phyloP scores from a whole-genome alignment of 2,888 invertebrate genomes.

The Polymixis flavicincta region DNA sequence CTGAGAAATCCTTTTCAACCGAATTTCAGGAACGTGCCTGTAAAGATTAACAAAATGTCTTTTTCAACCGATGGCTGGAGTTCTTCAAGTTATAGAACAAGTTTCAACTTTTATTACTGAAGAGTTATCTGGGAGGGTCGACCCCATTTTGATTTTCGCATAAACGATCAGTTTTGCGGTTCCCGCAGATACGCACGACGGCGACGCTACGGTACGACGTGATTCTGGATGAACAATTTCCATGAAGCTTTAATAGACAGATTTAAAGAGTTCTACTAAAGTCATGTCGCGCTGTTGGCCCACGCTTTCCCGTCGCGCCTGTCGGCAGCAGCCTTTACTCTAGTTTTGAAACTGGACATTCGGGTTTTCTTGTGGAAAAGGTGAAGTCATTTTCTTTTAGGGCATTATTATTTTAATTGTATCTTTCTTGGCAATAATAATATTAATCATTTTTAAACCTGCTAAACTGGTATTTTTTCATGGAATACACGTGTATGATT shows the following conservation, averaged over 20 bases:
- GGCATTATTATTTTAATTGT: not conserved
- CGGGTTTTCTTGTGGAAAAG: slow-evolving; percentile 16
- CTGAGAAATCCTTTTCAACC: slow-evolving; percentile 21
- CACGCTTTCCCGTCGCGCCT: not conserved
- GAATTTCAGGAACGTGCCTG: slow-evolving; percentile 23
- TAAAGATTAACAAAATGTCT: slow-evolving; percentile 53
- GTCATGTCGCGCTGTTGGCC: too few species aligned
- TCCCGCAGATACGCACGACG: too few species aligned
- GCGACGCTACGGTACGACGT: not conserved
- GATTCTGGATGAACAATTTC: not conserved
- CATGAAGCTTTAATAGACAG: not conserved
- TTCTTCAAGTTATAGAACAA: slow-evolving; percentile 48
- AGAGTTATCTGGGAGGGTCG: slow-evolving; percentile 54
- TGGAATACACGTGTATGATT: too few species aligned
- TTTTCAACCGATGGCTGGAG: slow-evolving; percentile 27
- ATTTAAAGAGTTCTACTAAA: too few species aligned
- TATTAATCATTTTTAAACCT: too few species aligned
- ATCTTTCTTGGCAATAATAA: not conserved
- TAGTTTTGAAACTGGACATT: slow-evolving; percentile 34
- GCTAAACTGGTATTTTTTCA: too few species aligned
- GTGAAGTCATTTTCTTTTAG: slow-evolving; percentile 19
- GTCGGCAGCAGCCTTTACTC: slow-evolving; percentile 6
- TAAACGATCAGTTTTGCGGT: slow-evolving; percentile 54
- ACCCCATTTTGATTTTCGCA: slow-evolving; percentile 53
- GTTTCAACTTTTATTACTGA: slow-evolving; percentile 59